phyloP scores from a whole-genome alignment of 2,113 vertebrate genomes.

The Chloebia gouldiae region DNA sequence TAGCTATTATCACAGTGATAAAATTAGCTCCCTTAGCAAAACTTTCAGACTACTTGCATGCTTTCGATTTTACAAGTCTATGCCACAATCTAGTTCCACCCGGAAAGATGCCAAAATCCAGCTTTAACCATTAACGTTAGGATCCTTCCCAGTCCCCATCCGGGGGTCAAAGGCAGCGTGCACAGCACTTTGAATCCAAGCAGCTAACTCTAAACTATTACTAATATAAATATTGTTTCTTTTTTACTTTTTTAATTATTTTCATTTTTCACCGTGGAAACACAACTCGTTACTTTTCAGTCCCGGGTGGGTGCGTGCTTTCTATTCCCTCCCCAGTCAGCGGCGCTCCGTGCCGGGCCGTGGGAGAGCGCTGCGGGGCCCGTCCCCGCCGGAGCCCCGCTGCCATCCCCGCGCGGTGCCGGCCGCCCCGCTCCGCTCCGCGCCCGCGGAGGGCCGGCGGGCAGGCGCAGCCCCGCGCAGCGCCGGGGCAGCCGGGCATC shows the following conservation, averaged over 20 bases:
- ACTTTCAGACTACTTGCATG: slow-evolving; percentile 30
- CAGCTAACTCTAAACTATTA: neutral
- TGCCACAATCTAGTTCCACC: neutral
- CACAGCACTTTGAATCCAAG: neutral
- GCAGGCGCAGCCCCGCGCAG: neutral
- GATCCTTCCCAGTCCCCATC: neutral
- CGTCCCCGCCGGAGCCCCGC: neutral
- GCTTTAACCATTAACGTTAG: neutral
- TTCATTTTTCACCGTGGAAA: neutral
- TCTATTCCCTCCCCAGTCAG: neutral
- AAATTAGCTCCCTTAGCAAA: slow-evolving; percentile 51
- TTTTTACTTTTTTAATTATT: fast-evolving
- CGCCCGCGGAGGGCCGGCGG: neutral
- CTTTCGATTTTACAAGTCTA: slow-evolving; percentile 53
- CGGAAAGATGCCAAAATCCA: slow-evolving; percentile 14
- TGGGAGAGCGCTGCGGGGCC: neutral
- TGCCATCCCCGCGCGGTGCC: neutral
- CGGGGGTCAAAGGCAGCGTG: neutral
- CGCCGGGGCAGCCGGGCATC: neutral
- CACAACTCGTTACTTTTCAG: neutral
- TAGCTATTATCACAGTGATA: slow-evolving; percentile 29
- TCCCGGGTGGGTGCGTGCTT: neutral
- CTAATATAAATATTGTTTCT: neutral
- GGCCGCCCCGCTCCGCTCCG: neutral
- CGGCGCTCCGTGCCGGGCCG: neutral